phyloP scores from a whole-genome alignment of 2,113 vertebrate species.

The Chaetops frenatus region DNA sequence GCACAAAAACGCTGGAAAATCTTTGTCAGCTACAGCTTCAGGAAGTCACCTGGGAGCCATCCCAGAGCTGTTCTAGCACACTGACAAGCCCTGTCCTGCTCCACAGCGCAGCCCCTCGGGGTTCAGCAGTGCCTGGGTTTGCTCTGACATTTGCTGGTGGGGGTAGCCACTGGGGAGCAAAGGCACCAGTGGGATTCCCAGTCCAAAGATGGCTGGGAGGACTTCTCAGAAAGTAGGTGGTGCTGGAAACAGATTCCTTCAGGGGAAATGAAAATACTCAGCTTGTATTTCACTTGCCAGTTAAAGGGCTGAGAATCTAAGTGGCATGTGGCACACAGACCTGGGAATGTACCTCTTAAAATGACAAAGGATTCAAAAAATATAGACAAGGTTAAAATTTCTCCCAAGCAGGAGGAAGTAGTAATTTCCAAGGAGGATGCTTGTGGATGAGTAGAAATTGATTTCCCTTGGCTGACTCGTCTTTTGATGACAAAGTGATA shows the following conservation, averaged over 20 bases:
- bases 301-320: not conserved
- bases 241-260: not conserved
- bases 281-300: not conserved
- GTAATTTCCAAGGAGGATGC: not conserved
- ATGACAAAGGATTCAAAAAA: not conserved
- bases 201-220: not conserved
- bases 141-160: fast-evolving
- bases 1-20: not conserved
- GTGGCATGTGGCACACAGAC: no score
- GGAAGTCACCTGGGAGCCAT: not conserved
- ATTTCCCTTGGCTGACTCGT: not conserved
- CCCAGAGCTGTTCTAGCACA: not conserved
- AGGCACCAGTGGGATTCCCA: not conserved
- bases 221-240: not conserved
- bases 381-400: not conserved
- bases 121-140: not conserved
- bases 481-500: not conserved
- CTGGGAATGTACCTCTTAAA: not conserved
- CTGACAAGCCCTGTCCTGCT: not conserved
- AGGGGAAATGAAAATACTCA: not conserved
- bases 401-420: not conserved
- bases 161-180: not conserved
- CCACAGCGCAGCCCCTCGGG: not conserved
- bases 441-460: not conserved
- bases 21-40: not conserved